Evolutionary conservation across 2,888 invertebrate species (phyloP).

Genomic region (Hydriomena furcata): DNA sequence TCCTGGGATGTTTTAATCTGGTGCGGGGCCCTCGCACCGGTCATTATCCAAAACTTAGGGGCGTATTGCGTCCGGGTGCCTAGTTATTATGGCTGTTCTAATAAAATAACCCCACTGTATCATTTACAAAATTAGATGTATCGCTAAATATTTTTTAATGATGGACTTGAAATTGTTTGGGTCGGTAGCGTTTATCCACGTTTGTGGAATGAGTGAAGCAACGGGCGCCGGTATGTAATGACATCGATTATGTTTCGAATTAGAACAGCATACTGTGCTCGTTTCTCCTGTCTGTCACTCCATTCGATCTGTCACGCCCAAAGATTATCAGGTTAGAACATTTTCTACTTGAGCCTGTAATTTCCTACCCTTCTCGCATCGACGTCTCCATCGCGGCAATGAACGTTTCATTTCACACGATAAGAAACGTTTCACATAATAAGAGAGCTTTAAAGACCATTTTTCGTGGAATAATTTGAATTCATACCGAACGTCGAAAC

Average conservation of each 20-base stretch:
- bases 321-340: slow-evolving; percentile 61
- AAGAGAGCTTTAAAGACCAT: slow-evolving; percentile 33
- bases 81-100: slow-evolving; percentile 79
- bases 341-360: slow-evolving; percentile 35
- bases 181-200: slow-evolving; percentile 61
- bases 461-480: slow-evolving; percentile 47
- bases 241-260: slow-evolving; percentile 53
- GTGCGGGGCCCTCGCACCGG: slow-evolving; percentile 72
- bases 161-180: slow-evolving; percentile 64
- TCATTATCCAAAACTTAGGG: slow-evolving; percentile 80
- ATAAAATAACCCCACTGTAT: slow-evolving; percentile 77
- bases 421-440: slow-evolving; percentile 29
- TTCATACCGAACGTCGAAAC: slow-evolving; percentile 43
- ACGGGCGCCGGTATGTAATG: slow-evolving; percentile 50
- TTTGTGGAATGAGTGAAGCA: slow-evolving; percentile 54
- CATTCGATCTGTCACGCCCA: slow-evolving; percentile 46
- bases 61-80: slow-evolving; percentile 79
- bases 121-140: slow-evolving; percentile 79
- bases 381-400: slow-evolving; percentile 18
- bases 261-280: slow-evolving; percentile 48
- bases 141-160: slow-evolving; percentile 84
- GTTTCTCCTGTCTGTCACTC: slow-evolving; percentile 46
- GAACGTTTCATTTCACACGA: slow-evolving; percentile 29
- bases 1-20: slow-evolving; percentile 81
- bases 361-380: slow-evolving; percentile 34